Conservation (phyloP, 2,113 vertebrate genomes). For the Saccopteryx leptura region DNA sequence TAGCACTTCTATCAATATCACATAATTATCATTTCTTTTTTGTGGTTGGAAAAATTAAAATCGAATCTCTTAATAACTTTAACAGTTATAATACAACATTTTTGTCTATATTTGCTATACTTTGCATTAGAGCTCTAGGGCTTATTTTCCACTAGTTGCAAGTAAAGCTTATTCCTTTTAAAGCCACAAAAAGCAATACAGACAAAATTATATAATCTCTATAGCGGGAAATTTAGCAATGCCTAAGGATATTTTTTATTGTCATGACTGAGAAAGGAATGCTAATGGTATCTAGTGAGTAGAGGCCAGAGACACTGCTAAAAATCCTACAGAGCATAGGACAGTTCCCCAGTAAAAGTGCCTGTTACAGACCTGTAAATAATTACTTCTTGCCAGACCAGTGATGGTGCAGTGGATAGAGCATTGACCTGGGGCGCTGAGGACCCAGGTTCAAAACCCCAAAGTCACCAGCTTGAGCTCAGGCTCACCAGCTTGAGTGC, state of each 20-base stretch:
- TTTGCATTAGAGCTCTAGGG: neutral
- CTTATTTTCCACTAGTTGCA: neutral
- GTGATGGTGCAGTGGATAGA: no score
- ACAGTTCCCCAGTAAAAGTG: no score
- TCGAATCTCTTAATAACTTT: neutral
- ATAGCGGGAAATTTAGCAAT: slow-evolving; percentile 25
- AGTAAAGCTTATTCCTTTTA: slow-evolving; percentile 31
- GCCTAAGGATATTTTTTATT: neutral
- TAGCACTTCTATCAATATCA: neutral
- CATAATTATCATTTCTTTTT: neutral
- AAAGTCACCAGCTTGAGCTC: no score
- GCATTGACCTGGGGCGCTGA: no score
- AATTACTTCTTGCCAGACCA: no score
- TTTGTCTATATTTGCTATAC: neutral
- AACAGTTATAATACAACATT: neutral
- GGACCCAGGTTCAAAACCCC: no score
- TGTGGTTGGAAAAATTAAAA: neutral
- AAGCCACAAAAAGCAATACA: slow-evolving; percentile 29
- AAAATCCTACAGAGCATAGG: no score
- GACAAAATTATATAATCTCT: slow-evolving; percentile 15
- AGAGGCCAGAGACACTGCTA: no score
- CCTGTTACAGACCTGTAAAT: no score
- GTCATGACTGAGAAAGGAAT: no score
- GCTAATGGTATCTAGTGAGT: no score
- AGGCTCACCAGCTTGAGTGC: no score